Evolutionary conservation across 2,797 vertebrate species (phyloP), one percentile per base, ranked within the genome.

Genomic region (Galagoides demidoff): DNA sequence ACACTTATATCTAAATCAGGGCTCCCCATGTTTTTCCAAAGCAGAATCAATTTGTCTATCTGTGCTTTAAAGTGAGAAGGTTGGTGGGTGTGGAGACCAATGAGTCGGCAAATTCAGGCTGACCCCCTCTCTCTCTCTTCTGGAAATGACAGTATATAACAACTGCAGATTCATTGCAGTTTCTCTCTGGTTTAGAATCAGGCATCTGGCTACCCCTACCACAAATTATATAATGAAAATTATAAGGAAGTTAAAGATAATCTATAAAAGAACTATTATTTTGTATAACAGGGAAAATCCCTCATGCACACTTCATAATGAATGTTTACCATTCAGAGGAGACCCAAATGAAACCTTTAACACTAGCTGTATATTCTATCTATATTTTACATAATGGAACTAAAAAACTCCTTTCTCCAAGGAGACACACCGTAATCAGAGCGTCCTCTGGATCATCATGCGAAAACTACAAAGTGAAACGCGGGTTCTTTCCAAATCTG

Each of bases 231-330:
- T 14, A 73, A 27, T 6, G 70, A 86, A 90, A 79, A 52, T 57
- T 89, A 83, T 23, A 88, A 78, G 52, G 25, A 86, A 91, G 6
- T 76, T 83, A 29, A 76, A 89, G 5, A 55, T 29, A 92, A 88
- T 85, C 96, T 88, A 37, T 55, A 85, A 77, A 85, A 77, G 45
- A 89, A 64, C n/a, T 90, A 57, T 52, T 85, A 52, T 59, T 85
- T 73, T 93, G 7, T 39, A 43, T 68, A 95, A 77, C 13, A 78
- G 61, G 27, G 49, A 16, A 87, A 92, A 83, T 84, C 34, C 20
- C 34, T 95, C 39, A 84, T 45, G 57, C 4, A 22, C 29, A 76
- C 6, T 39, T 29, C 7, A 94, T 29, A 83, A 16, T 71, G 37
- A 37, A 63, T 34, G 16, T 49, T 85, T 34, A 94, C 22, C 9